Evolutionary conservation across 2,113 vertebrate species (phyloP), one percentile per base, ranked within the genome.

Genomic region (Etia nguti): DNA sequence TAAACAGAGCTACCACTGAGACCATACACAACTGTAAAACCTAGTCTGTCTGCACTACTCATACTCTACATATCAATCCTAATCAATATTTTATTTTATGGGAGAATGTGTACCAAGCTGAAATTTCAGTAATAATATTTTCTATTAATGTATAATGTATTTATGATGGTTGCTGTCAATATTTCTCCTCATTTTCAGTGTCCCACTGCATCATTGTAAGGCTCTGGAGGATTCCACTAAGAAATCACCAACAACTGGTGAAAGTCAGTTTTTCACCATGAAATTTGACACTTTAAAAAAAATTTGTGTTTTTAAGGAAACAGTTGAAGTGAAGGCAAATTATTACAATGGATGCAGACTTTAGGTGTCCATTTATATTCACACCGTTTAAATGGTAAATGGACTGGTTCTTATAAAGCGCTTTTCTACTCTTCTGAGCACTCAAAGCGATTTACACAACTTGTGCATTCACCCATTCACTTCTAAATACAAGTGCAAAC

Each of bases 71-170:
- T 68, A 88, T 89, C 18, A 43, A 82, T 85, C 29, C 12, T 54
- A 48, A 84, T 94, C 85, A 84, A 92, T 94, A 85, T 91, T 90
- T 90, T 57, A 93, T 92, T 79, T 62, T 62, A 62, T 68, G 10
- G 22, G 86, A 86, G 89, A 85, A 70, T 85, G 24, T 79, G 52
- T 29, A 65, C 57, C 10, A 43, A 29, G 75, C 29, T 68, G 70
- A 68, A 90, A 75, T 83, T 84, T 79, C 55, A 29, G 57, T 68
- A 5, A 5, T 79, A 85, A 85, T 90, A 68, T 90, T 9, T 20
- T 89, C 10, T 56, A 36, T 81, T 86, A 41, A 79, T 29, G 5
- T 70, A 87, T 87, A 36, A 85, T 70, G 80, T 81, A 86, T 93
- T 82, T 86, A 88, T 89, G 88, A 84, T 52, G 29, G 84, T 26